These are phyloP conservation scores for Polyommatus icarus DNA, from an alignment of 2,888 invertebrate genomes.

Conservation along the genomic window DNA sequence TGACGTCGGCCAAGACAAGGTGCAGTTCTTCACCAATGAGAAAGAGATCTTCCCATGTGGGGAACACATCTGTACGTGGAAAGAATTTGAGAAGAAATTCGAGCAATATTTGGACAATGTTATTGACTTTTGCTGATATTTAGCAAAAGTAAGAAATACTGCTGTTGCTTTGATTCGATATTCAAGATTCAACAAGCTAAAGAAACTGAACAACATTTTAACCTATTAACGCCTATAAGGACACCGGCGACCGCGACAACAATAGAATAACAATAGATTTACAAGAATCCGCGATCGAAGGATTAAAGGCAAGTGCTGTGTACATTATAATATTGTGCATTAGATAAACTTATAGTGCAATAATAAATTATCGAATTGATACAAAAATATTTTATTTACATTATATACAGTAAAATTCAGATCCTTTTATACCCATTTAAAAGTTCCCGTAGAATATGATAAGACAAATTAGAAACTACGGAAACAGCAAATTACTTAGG, in stretches of 20 bases:
- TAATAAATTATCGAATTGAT: neutral
- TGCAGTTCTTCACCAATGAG: conserved; percentile 47
- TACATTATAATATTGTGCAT: neutral
- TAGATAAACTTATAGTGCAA: neutral
- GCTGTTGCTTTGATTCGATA: neutral
- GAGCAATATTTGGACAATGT: conserved; percentile 36
- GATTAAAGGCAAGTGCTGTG: neutral
- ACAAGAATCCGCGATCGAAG: too few relatives aligned
- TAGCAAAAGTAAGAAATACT: neutral
- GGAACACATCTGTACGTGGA: conserved; percentile 40
- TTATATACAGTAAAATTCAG: neutral
- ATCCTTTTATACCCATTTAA: neutral
- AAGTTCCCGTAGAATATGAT: too few relatives aligned
- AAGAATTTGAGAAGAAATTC: conserved; percentile 41
- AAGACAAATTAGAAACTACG: too few relatives aligned
- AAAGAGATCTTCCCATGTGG: conserved; percentile 41
- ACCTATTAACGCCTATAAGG: too few relatives aligned
- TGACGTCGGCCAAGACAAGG: conserved; percentile 34
- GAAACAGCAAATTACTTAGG: too few relatives aligned
- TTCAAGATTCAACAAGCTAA: neutral
- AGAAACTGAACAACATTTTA: neutral
- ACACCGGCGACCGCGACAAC: too few relatives aligned
- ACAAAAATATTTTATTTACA: conserved; percentile 8
- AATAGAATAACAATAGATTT: too few relatives aligned
- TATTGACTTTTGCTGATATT: conserved; percentile 40